Evolutionary conservation across 2,888 invertebrate genomes (phyloP).

Genomic region (Tetrapedia diversipes): DNA sequence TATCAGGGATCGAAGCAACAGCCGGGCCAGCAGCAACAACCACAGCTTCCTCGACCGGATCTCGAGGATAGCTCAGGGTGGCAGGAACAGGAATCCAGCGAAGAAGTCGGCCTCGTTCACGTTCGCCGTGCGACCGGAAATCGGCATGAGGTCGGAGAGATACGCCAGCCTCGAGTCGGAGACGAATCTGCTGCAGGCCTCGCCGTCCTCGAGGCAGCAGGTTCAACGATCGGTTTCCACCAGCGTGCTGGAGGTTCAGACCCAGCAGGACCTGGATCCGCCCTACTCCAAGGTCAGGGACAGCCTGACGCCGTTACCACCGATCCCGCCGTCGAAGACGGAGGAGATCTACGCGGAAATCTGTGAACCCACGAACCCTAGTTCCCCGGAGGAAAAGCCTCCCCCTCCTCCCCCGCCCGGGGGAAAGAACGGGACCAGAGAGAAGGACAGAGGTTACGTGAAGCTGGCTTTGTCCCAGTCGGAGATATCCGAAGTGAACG

Average conservation of each 20-base stretch:
- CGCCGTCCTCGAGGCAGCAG: slow-evolving; percentile 69
- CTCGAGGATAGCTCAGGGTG: slow-evolving; percentile 79
- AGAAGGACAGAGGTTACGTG: slow-evolving; percentile 79
- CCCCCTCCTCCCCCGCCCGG: slow-evolving; percentile 44
- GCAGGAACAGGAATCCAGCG: slow-evolving; percentile 78
- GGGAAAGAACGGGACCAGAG: slow-evolving; percentile 64
- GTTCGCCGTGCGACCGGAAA: slow-evolving; percentile 79
- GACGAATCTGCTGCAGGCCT: slow-evolving; percentile 71
- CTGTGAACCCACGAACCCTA: slow-evolving; percentile 73
- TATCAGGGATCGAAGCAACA: slow-evolving; percentile 76
- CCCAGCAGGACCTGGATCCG: slow-evolving; percentile 76
- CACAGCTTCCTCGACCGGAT: slow-evolving; percentile 78
- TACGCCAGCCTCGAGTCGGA: slow-evolving; percentile 80
- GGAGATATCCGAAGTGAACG: slow-evolving; percentile 77
- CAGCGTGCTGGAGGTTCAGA: slow-evolving; percentile 77
- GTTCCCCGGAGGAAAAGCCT: slow-evolving; percentile 68
- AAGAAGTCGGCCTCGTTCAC: slow-evolving; percentile 81
- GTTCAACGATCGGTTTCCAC: slow-evolving; percentile 81
- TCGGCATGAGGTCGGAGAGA: slow-evolving; percentile 80
- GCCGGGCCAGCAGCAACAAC: slow-evolving; percentile 65
- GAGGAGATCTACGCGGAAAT: slow-evolving; percentile 82
- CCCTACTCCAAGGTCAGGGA: slow-evolving; percentile 82
- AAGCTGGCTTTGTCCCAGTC: slow-evolving; percentile 77
- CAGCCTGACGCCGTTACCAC: slow-evolving; percentile 77
- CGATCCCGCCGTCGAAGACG: slow-evolving; percentile 74